These are phyloP conservation scores for Lithosia quadra DNA, from an alignment of 2,888 invertebrate species.

Conservation along the genomic window DNA sequence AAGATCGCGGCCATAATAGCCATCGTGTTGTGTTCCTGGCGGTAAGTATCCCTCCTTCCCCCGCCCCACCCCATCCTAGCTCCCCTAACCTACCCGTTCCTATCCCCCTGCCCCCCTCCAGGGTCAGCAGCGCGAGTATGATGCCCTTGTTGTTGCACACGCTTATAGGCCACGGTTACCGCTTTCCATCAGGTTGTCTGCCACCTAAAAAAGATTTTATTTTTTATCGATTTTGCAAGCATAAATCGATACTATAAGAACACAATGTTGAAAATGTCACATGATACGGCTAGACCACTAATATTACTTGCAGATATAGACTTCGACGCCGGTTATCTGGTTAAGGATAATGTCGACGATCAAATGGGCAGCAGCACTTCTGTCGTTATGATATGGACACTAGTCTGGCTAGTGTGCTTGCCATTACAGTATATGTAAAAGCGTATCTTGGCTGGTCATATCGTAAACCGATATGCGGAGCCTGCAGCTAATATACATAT, in stretches of 20 bases:
- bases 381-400: slow-evolving; percentile 18
- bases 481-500: too few relatives aligned
- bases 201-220: too few relatives aligned
- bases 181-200: too few relatives aligned
- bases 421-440: slow-evolving; percentile 18
- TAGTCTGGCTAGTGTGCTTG: slow-evolving; percentile 21
- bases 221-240: not conserved
- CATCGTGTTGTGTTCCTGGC: too few relatives aligned
- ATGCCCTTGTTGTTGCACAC: too few relatives aligned
- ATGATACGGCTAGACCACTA: slow-evolving; percentile 8
- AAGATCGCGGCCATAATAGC: too few relatives aligned
- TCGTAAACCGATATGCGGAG: slow-evolving; percentile 9
- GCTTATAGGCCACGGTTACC: too few relatives aligned
- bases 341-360: slow-evolving; percentile 12
- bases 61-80: too few relatives aligned
- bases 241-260: slow-evolving; percentile 11
- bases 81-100: too few relatives aligned
- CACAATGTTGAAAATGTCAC: not conserved
- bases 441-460: slow-evolving; percentile 13
- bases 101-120: too few relatives aligned
- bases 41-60: too few relatives aligned
- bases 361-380: slow-evolving; percentile 27
- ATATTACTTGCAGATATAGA: slow-evolving; percentile 15
- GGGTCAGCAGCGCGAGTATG: too few relatives aligned
- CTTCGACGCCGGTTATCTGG: slow-evolving; percentile 13